Evolutionary conservation across 2,113 vertebrate species (phyloP).

Genomic region (Apteryx mantelli): DNA sequence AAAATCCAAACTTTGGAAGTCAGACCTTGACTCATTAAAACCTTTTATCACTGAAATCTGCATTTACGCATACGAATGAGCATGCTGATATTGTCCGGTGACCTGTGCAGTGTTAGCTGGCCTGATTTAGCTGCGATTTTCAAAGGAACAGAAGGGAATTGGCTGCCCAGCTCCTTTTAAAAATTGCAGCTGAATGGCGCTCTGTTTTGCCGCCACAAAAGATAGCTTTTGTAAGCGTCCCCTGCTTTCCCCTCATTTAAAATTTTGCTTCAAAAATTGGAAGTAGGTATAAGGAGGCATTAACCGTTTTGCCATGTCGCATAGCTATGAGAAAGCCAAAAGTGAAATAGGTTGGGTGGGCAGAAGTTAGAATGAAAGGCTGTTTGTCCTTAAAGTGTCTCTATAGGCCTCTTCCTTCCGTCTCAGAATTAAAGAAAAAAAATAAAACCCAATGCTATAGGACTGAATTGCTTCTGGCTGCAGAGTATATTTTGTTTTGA

Average conservation of each 20-base stretch:
- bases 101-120: neutral
- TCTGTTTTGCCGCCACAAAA: neutral
- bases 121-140: neutral
- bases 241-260: neutral
- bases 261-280: neutral
- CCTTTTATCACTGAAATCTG: neutral
- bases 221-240: neutral
- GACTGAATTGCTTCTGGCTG: accelerated
- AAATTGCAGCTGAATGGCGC: neutral
- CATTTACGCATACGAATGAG: neutral
- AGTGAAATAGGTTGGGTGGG: neutral
- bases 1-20: neutral
- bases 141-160: neutral
- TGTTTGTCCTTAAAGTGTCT: neutral
- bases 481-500: accelerated
- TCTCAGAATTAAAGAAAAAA: neutral
- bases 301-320: accelerated
- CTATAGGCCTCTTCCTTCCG: neutral
- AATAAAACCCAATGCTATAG: neutral
- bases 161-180: neutral
- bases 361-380: neutral
- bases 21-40: neutral
- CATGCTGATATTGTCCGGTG: neutral
- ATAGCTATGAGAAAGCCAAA: neutral
- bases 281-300: neutral